phyloP scores from a whole-genome alignment of 1,140 invertebrate genomes.

The Aphaenogaster rudis region DNA sequence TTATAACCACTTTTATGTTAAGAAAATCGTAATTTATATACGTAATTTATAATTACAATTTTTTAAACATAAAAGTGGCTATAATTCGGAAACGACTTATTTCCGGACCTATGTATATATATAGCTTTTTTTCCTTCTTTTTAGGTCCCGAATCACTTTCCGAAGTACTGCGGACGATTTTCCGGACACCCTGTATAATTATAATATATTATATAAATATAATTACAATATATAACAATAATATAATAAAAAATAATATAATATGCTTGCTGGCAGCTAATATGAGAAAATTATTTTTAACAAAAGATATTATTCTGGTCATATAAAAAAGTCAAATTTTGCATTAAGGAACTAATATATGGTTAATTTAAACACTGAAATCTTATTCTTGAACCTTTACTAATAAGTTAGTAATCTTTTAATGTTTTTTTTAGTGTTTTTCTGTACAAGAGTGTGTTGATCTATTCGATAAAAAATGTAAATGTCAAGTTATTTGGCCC shows the following conservation, averaged over 20 bases:
- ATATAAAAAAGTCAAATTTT: neutral
- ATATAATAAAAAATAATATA: neutral
- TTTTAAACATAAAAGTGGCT: no score
- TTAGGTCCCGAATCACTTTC: no score
- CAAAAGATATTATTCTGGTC: neutral
- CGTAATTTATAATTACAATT: no score
- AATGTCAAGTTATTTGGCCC: neutral
- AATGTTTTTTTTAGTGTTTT: neutral
- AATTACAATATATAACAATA: slow-evolving; percentile 5
- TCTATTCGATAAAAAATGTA: neutral
- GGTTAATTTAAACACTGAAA: slow-evolving; percentile 58
- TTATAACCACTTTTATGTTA: no score
- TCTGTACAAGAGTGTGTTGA: slow-evolving; percentile 31
- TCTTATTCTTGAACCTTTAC: slow-evolving; percentile 62
- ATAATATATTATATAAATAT: neutral
- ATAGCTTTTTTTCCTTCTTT: no score
- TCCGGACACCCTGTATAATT: no score
- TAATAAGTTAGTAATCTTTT: slow-evolving; percentile 32
- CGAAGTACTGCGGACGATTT: no score
- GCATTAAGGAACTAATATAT: neutral
- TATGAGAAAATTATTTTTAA: neutral
- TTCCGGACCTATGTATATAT: neutral
- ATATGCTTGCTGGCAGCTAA: neutral
- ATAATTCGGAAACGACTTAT: no score
- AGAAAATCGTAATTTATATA: no score